These are phyloP conservation scores for Trichonephila clavata DNA, from an alignment of 1,140 invertebrate genomes.

Conservation along the genomic window DNA sequence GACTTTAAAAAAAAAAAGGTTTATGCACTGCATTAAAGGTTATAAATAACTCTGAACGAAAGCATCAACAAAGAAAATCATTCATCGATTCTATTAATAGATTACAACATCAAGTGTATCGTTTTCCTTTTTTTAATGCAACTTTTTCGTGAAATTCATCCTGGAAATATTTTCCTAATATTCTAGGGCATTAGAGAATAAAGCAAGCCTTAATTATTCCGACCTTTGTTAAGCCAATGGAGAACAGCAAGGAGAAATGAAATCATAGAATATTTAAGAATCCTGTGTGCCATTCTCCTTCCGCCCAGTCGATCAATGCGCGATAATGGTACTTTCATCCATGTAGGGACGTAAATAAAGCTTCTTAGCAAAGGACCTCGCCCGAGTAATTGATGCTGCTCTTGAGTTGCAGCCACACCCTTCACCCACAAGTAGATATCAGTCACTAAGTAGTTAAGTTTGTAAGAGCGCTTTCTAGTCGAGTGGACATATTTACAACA, in stretches of 20 bases:
- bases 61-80: too few relatives aligned
- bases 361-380: background rate
- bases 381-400: slow-evolving; percentile 35
- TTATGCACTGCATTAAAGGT: too few relatives aligned
- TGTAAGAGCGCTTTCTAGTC: background rate
- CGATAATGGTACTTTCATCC: background rate
- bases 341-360: slow-evolving; percentile 18
- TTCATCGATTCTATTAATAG: too few relatives aligned
- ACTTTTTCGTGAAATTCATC: too few relatives aligned
- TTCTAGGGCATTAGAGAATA: too few relatives aligned
- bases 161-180: too few relatives aligned
- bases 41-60: too few relatives aligned
- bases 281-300: background rate
- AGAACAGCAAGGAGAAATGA: background rate
- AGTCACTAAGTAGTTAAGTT: slow-evolving; percentile 9
- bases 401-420: slow-evolving; percentile 10
- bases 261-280: background rate
- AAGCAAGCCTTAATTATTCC: background rate
- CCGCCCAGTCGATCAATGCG: slow-evolving; percentile 8
- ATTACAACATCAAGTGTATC: too few relatives aligned
- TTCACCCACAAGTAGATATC: slow-evolving; percentile 32
- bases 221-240: background rate
- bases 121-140: too few relatives aligned
- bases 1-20: too few relatives aligned
- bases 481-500: background rate